A percentile compares a stretch with the other conserved stretches of the same genome.
These are phyloP conservation scores for Epistrophe grossulariae DNA, from an alignment of 2,888 invertebrate genomes.

Conservation along the genomic window DNA sequence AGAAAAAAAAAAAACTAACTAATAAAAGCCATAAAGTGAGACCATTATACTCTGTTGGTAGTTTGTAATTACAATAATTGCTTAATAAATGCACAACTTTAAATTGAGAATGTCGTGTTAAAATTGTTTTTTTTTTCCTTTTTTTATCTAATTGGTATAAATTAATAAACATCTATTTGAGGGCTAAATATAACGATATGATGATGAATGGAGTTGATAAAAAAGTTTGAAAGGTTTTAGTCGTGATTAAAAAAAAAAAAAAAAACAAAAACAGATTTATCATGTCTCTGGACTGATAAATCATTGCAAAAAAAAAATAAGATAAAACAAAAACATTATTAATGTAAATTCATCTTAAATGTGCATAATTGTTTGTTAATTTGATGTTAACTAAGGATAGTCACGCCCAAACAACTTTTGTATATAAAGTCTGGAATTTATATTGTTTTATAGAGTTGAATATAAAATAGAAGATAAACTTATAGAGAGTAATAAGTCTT, in stretches of 20 bases:
- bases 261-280: background rate
- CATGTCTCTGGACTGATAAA: constrained; percentile 27
- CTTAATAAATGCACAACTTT: constrained; percentile 72
- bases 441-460: no score
- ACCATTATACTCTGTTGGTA: constrained; percentile 64
- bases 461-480: no score
- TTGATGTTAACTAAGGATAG: background rate
- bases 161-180: constrained; percentile 20
- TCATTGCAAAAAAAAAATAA: constrained; percentile 1
- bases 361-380: constrained; percentile 8
- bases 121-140: constrained; percentile 13
- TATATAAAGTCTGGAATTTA: no score
- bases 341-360: background rate
- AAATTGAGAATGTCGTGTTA: constrained; percentile 57
- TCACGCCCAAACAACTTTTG: background rate
- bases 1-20: constrained; percentile 23
- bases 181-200: background rate
- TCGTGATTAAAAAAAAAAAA: constrained; percentile 47
- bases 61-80: constrained; percentile 74
- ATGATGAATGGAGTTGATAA: constrained; percentile 23
- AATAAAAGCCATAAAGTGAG: constrained; percentile 64
- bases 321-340: background rate
- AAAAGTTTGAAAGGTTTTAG: constrained; percentile 20
- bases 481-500: no score
- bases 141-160: constrained; percentile 26